phyloP scores from a whole-genome alignment of 2,888 invertebrate genomes.

The Hydrotaea diabolus region DNA sequence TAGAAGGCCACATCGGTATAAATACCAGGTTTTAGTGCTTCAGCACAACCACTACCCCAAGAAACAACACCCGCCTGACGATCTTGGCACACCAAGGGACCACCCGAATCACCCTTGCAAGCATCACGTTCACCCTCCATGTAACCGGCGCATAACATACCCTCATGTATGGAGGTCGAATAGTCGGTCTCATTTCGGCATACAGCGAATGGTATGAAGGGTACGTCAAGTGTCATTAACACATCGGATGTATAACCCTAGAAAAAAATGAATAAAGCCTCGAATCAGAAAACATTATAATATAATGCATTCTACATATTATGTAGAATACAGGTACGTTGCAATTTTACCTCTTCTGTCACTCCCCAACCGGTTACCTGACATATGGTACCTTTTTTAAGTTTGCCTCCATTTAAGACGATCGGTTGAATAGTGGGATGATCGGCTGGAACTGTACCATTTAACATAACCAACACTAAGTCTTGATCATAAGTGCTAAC shows the following conservation, averaged over 20 bases:
- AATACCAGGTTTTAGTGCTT: conserved; percentile 87
- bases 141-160: conserved; percentile 89
- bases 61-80: conserved; percentile 90
- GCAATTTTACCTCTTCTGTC: conserved; percentile 70
- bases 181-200: conserved; percentile 75
- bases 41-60: conserved; percentile 90
- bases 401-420: conserved; percentile 64
- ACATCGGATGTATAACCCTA: conserved; percentile 69
- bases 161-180: conserved; percentile 82
- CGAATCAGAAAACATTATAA: too few species aligned
- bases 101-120: conserved; percentile 93
- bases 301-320: too few species aligned
- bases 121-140: conserved; percentile 88
- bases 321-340: too few species aligned
- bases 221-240: conserved; percentile 74
- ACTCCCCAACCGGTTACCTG: conserved; percentile 79
- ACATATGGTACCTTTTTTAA: conserved; percentile 71
- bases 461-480: conserved; percentile 75
- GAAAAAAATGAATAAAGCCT: background rate
- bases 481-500: conserved; percentile 73
- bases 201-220: conserved; percentile 70
- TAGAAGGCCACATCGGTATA: conserved; percentile 85
- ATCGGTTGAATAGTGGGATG: conserved; percentile 76
- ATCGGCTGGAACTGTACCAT: conserved; percentile 73
- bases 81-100: conserved; percentile 85